These are phyloP conservation scores for Callosobruchus maculatus DNA, from an alignment of 2,888 invertebrate genomes.

Conservation along the genomic window DNA sequence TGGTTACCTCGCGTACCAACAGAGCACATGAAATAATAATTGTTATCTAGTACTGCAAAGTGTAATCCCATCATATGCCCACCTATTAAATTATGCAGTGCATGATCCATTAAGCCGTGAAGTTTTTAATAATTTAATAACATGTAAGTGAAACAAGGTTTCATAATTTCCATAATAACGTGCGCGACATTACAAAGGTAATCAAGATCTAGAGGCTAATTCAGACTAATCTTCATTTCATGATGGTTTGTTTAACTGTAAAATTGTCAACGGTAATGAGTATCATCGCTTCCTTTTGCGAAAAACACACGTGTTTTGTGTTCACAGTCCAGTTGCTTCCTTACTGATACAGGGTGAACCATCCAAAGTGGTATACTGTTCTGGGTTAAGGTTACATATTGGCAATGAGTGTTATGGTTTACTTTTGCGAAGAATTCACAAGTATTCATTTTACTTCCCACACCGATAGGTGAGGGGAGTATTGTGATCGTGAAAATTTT, in stretches of 20 bases:
- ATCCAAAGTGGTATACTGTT: too few species aligned
- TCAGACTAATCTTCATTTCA: neutral
- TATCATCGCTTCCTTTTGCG: too few species aligned
- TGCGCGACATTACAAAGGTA: neutral
- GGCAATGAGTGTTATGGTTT: too few species aligned
- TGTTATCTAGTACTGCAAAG: neutral
- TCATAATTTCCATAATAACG: neutral
- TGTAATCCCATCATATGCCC: neutral
- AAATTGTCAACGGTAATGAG: neutral
- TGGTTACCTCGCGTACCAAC: neutral
- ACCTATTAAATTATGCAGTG: neutral
- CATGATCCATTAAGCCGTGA: neutral
- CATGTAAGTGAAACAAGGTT: neutral
- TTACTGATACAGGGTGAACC: too few species aligned
- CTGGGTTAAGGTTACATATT: too few species aligned
- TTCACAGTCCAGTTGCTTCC: too few species aligned
- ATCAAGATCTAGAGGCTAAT: neutral
- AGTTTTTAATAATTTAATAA: neutral
- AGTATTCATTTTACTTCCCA: too few species aligned
- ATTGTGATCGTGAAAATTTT: too few species aligned
- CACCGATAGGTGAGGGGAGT: too few species aligned
- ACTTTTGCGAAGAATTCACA: too few species aligned
- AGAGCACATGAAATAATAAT: neutral
- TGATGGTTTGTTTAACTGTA: neutral
- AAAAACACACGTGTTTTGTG: too few species aligned